A percentile compares a stretch with the other conserved stretches of the same genome.
phyloP scores from a whole-genome alignment of 1,140 invertebrate species.

The Apolygus lucorum region DNA sequence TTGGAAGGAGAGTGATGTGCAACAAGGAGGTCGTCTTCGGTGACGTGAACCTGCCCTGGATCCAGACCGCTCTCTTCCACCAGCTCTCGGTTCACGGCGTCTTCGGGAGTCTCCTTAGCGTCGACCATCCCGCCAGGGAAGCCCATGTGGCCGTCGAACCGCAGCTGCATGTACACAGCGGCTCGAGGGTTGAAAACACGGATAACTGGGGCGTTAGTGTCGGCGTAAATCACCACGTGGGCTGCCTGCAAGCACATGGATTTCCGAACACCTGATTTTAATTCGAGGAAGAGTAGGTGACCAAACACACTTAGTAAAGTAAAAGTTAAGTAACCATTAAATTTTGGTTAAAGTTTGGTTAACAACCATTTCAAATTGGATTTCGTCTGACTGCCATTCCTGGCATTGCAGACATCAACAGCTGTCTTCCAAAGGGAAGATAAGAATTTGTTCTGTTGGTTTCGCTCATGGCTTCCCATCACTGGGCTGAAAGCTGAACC shows the following conservation, averaged over 20 bases:
- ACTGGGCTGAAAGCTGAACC: no score
- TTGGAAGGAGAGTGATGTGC: slow-evolving; percentile 35
- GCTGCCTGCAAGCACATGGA: slow-evolving; percentile 32
- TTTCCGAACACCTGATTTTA: no score
- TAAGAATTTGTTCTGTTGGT: no score
- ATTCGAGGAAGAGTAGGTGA: no score
- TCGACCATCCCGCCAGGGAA: slow-evolving; percentile 51
- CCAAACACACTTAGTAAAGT: no score
- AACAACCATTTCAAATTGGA: no score
- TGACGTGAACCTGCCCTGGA: slow-evolving; percentile 33
- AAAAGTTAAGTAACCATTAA: no score
- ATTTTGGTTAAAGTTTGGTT: no score
- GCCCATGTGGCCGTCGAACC: slow-evolving; percentile 51
- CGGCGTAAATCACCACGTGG: slow-evolving; percentile 36
- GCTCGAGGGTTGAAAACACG: slow-evolving; percentile 33
- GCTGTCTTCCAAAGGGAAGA: no score
- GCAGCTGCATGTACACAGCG: slow-evolving; percentile 45
- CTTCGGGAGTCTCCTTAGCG: slow-evolving; percentile 39
- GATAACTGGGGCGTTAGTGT: slow-evolving; percentile 31
- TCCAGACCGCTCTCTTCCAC: slow-evolving; percentile 44
- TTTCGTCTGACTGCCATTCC: no score
- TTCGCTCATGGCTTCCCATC: no score
- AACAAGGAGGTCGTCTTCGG: slow-evolving; percentile 31
- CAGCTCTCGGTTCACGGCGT: slow-evolving; percentile 46
- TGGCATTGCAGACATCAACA: no score